These are phyloP conservation scores for Gymnogyps californianus DNA, from an alignment of 2,113 vertebrate species.

Conservation along the genomic window DNA sequence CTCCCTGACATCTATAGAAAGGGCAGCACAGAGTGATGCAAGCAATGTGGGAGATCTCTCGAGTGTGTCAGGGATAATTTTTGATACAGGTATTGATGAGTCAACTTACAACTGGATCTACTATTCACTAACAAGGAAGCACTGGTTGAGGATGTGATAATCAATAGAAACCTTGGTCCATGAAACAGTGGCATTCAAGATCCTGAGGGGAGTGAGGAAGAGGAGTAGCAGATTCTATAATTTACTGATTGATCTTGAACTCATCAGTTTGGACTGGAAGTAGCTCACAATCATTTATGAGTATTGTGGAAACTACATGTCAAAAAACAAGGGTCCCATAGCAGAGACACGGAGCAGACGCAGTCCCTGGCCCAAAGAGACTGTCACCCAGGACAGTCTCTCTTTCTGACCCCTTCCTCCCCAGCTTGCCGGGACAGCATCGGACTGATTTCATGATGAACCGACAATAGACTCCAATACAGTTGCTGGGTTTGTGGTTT, in stretches of 20 bases:
- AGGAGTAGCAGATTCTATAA: not conserved
- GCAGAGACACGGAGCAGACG: not conserved
- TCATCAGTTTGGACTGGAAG: not conserved
- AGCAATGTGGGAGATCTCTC: not conserved
- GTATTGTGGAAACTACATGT: not conserved
- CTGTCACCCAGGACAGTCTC: accelerated
- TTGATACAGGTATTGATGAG: not conserved
- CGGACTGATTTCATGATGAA: not conserved
- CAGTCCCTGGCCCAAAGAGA: not conserved
- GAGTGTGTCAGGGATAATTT: not conserved
- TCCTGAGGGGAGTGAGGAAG: not conserved
- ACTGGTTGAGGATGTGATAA: not conserved
- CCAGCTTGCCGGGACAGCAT: not conserved
- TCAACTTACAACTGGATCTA: not conserved
- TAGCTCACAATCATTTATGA: not conserved
- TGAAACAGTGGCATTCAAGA: not conserved
- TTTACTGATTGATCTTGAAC: not conserved
- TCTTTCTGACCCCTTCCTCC: not conserved
- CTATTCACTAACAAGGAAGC: not conserved
- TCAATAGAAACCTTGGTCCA: not conserved
- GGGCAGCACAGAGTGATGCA: not conserved
- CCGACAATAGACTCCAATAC: not conserved
- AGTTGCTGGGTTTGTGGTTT: not conserved
- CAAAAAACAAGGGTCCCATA: not conserved
- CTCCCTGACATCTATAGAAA: not conserved